A percentile compares a stretch with the other conserved stretches of the same genome.
These are phyloP conservation scores for Discoglossus pictus DNA, from an alignment of 2,797 vertebrate genomes.

Conservation along the genomic window DNA sequence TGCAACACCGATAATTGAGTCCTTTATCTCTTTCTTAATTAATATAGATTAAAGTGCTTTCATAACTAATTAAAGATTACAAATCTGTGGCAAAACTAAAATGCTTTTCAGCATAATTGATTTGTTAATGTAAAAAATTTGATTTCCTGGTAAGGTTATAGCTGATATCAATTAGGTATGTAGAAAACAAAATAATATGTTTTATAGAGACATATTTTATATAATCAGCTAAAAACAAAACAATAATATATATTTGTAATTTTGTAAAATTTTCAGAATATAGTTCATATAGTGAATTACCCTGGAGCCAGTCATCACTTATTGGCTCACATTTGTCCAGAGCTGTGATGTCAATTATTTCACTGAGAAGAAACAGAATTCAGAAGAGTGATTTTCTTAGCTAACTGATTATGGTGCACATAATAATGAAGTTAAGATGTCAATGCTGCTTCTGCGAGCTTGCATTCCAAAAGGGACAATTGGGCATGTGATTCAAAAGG, in stretches of 20 bases:
- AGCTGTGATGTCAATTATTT: too few relatives aligned
- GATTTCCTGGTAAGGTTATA: not conserved
- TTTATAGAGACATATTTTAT: not conserved
- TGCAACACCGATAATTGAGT: conserved; percentile 10
- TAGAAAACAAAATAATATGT: not conserved
- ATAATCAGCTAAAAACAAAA: not conserved
- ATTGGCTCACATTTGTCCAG: too few relatives aligned
- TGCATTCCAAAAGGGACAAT: too few relatives aligned
- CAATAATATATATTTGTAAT: not conserved
- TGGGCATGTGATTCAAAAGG: too few relatives aligned
- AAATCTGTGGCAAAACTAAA: not conserved
- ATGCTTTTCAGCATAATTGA: conserved; percentile 23
- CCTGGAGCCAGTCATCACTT: too few relatives aligned
- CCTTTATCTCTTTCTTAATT: conserved; percentile 16
- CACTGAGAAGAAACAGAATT: too few relatives aligned
- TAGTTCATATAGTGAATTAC: too few relatives aligned
- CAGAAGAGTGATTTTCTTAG: too few relatives aligned
- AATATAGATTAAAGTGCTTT: conserved; percentile 22
- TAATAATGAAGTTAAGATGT: too few relatives aligned
- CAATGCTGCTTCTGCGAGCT: too few relatives aligned
- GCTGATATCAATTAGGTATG: not conserved
- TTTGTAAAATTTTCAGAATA: not conserved
- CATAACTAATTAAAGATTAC: conserved; percentile 27
- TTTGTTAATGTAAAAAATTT: conserved; percentile 23
- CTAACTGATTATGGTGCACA: too few relatives aligned